Conservation (phyloP, 1,140 invertebrate species). For the Musca domestica region DNA sequence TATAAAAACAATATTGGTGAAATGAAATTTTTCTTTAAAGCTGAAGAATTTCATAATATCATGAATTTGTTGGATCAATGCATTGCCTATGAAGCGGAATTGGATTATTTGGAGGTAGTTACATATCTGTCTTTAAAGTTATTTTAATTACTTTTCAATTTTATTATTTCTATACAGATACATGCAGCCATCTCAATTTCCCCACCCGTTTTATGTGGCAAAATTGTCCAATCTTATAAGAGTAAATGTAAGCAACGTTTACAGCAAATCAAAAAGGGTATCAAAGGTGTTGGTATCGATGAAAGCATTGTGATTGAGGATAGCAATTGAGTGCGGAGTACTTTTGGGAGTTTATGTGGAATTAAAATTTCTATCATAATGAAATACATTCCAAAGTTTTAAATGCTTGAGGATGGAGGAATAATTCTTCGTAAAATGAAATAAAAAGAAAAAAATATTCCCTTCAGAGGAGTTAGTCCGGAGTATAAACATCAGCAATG, state of each 20-base stretch:
- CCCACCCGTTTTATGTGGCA: conserved; percentile 36
- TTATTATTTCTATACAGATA: conserved; percentile 32
- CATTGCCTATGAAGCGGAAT: conserved; percentile 39
- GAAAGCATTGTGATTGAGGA: conserved; percentile 25
- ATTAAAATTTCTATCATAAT: no score
- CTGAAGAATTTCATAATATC: conserved; percentile 37
- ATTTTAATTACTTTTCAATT: not conserved
- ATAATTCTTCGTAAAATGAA: no score
- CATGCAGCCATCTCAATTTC: conserved; percentile 45
- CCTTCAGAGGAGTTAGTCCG: no score
- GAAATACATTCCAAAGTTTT: no score
- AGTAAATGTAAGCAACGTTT: conserved; percentile 40
- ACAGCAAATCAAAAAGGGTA: conserved; percentile 9
- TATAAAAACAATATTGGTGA: conserved; percentile 49
- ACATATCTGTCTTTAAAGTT: not conserved
- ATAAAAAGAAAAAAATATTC: no score
- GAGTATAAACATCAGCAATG: no score
- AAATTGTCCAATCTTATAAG: conserved; percentile 46
- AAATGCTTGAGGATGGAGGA: no score
- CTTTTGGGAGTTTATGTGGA: no score
- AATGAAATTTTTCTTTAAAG: conserved; percentile 41
- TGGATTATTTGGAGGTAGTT: conserved; percentile 41
- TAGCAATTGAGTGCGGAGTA: conserved; percentile 6
- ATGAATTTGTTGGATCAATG: conserved; percentile 38
- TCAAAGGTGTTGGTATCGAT: not conserved